phyloP scores from a whole-genome alignment of 2,113 vertebrate genomes.

The Ochotona curzoniae region DNA sequence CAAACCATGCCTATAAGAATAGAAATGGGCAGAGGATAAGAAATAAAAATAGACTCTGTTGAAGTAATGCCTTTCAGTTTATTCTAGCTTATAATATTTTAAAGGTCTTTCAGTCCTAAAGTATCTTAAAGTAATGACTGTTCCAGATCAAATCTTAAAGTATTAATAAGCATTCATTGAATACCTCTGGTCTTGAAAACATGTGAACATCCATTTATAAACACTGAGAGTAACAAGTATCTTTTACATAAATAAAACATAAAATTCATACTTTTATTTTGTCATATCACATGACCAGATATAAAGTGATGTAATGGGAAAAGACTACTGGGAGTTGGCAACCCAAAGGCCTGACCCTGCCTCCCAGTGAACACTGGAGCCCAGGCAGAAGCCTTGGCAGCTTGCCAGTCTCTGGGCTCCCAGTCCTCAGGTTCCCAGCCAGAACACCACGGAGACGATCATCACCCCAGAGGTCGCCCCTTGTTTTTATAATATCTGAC shows the following conservation, averaged over 20 bases:
- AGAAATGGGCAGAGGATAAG: conserved; percentile 41
- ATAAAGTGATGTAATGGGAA: background rate
- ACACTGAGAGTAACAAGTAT: background rate
- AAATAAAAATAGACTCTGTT: conserved; percentile 34
- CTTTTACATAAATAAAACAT: conserved; percentile 33
- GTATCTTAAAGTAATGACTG: background rate
- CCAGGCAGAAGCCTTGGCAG: background rate
- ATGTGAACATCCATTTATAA: conserved; percentile 30
- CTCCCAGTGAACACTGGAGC: background rate
- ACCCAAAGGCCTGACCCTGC: background rate
- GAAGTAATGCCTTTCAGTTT: conserved; percentile 20
- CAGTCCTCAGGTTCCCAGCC: background rate
- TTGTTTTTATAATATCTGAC: conserved; percentile 29
- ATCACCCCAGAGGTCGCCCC: background rate
- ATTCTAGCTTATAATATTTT: conserved; percentile 54
- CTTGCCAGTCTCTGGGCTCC: background rate
- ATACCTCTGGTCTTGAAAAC: conserved; percentile 25
- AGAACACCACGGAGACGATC: background rate
- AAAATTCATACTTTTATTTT: conserved; percentile 48
- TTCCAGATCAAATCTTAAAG: background rate
- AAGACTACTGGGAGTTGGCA: background rate
- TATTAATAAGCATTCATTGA: conserved; percentile 33
- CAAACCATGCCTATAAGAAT: background rate
- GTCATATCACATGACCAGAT: background rate
- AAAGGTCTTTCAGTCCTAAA: conserved; percentile 13